Base-by-base conservation (phyloP, 2,113 vertebrate species). In the Sander lucioperca region DNA sequence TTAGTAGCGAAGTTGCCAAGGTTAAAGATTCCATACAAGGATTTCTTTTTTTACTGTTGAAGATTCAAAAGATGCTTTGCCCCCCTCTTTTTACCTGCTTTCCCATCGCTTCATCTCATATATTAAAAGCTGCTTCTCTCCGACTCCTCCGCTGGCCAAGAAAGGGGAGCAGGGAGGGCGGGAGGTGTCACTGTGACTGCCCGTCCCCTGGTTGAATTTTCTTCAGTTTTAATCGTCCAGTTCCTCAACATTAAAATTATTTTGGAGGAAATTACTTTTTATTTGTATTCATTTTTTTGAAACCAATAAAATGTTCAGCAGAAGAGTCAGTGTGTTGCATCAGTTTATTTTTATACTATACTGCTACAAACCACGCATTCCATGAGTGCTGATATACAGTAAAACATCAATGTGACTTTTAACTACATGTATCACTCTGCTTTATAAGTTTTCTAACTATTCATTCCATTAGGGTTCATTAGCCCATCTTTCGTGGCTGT, bases 271-370 rank as follows among this genome's bases (percentile, higher is more conserved):
- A 90, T 84, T 30, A 71, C 87, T 91, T 90, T 93, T 80, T 92
- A 88, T 91, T 91, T 92, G 89, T 79, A 62, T 87, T 77, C 59
- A 6, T 76, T 85, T 66, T 93, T 88, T 90, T 72, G 82, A 88
- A 95, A 94, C 93, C 84, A 96, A 95, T 94, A 94, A 94, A 95
- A 91, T 80, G 25, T 89, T 86, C 33, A 82, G 65, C 81, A 84
- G 74, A 77, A 73, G 1, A 25, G 8, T 21, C 2, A 65, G 10
- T 16, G 56, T 64, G 48, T 74, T 0, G 4, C 10, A 5, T 48
- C 19, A 2, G n/a, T 61, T 85, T 45, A 47, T 78, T 69, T 59
- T 70, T 8, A 33, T 33, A 3, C 12, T 23, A 12, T 57, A 23
- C 11, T 57, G 16, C 56, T 39, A 53, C 30, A 13, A 12, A 21